Conservation (phyloP, 2,113 vertebrate species). For the Mustelus asterias region DNA sequence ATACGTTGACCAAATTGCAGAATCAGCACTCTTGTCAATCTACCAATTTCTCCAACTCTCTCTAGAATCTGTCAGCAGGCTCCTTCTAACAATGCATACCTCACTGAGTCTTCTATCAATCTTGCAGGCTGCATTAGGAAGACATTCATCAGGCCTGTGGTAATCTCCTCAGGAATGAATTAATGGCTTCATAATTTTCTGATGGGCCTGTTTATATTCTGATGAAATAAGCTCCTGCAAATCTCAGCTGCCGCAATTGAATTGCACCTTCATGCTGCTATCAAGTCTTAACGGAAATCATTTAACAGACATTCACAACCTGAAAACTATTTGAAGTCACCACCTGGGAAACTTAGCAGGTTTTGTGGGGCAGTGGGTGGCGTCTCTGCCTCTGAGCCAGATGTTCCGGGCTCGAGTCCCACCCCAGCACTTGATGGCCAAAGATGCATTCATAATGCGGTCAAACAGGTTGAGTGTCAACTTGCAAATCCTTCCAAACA, state of each 20-base stretch:
- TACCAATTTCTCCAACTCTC: not conserved
- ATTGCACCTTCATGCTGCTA: not conserved
- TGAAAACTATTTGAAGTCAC: not conserved
- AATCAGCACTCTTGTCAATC: not conserved
- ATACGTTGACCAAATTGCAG: not conserved
- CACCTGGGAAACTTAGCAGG: not conserved
- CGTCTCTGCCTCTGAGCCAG: no score
- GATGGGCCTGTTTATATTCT: not conserved
- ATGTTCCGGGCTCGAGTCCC: no score
- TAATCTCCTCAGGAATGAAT: not conserved
- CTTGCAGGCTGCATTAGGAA: not conserved
- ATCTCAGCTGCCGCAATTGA: not conserved
- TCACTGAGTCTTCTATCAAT: not conserved
- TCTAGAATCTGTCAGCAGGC: not conserved
- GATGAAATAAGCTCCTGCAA: not conserved
- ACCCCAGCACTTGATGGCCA: no score
- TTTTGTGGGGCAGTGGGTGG: no score
- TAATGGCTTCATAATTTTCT: conserved; percentile 2
- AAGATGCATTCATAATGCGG: no score
- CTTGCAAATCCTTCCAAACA: no score
- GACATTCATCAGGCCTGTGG: not conserved
- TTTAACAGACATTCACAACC: not conserved
- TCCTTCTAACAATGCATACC: not conserved
- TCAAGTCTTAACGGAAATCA: not conserved
- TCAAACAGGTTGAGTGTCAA: no score